These are phyloP conservation scores for Barnardius zonarius DNA, from an alignment of 2,113 vertebrate species.

Conservation along the genomic window DNA sequence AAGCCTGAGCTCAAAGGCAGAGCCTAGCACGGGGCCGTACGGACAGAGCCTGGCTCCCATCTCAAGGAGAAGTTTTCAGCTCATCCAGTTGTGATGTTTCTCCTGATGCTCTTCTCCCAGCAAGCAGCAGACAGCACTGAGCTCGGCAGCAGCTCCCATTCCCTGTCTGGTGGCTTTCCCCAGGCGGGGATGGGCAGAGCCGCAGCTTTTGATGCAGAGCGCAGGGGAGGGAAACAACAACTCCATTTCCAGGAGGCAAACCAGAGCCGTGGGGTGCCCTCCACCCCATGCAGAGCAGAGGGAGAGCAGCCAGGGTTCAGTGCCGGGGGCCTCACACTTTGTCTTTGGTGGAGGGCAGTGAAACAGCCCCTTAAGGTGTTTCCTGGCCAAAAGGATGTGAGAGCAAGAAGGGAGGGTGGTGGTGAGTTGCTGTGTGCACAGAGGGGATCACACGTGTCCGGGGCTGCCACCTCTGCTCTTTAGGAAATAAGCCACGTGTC, in stretches of 20 bases:
- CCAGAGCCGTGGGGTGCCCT: neutral
- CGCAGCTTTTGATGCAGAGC: neutral
- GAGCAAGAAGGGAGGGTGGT: neutral
- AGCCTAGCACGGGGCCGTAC: fast-evolving
- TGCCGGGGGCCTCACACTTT: neutral
- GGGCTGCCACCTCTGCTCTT: neutral
- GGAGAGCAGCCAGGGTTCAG: neutral
- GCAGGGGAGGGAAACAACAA: neutral
- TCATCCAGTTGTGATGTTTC: neutral
- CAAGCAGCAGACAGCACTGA: neutral
- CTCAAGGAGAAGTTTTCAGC: neutral
- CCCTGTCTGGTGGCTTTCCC: neutral
- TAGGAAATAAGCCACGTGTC: neutral
- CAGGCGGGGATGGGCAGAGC: neutral
- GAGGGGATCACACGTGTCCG: neutral
- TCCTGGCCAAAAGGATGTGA: neutral
- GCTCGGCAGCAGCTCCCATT: neutral
- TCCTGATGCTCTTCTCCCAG: neutral
- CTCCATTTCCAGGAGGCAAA: neutral
- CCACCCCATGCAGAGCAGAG: fast-evolving
- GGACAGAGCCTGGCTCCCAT: neutral
- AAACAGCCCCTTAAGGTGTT: neutral
- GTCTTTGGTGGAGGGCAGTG: fast-evolving
- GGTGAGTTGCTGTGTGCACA: neutral
- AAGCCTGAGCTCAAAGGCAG: neutral